Base-by-base conservation (phyloP, 64 coral and sea anemone genomes). In the Stylophora pistillata region DNA sequence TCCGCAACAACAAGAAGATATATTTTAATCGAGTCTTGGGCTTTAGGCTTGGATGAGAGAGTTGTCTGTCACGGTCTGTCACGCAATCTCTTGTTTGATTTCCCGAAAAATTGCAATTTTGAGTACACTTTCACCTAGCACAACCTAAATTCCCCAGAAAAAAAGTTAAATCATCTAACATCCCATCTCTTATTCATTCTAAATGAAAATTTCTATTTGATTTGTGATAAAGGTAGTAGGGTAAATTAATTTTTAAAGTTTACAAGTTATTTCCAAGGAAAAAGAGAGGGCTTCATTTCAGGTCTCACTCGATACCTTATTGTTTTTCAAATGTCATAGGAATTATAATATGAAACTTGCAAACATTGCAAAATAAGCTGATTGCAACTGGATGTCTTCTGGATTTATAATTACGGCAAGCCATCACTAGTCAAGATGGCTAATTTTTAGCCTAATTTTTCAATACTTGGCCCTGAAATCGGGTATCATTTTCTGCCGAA, bases 401-500 rank as follows among this genome's bases (percentile, higher is more conserved):
- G n/a, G 53, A 3, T 78, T 55, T 56, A 78, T 56, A 56, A 3
- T 25, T 57, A 78, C 5, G 53, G 75, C 75, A 78, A 78, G 53
- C 23, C 1, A 47, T 9, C 55, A 10, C n/a, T 47, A 47, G 55
- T 78, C 75, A 78, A 78, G 55, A 78, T 78, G 53, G 53, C 53
- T 56, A 28, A 56, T 56, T 78, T 78, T 78, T 26, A 27, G 53
- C 53, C 53, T 4, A 5, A 56, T 78, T 78, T 78, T 78, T 13
- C 20, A 3, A 20, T 56, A 25, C 9, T 52, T 56, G 53, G 23
- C 76, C 52, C 76, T 2, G 76, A 74, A 78, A 78, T 78, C 56
- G 1, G 56, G 13, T n/a, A 23, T 78, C 76, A 56, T 78, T 78
- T 78, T 78, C 75, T 78, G 75, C 75, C 47, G n/a, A 78, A 78